Conservation (phyloP, 2,888 invertebrate species). For the Harpalus rufipes region DNA sequence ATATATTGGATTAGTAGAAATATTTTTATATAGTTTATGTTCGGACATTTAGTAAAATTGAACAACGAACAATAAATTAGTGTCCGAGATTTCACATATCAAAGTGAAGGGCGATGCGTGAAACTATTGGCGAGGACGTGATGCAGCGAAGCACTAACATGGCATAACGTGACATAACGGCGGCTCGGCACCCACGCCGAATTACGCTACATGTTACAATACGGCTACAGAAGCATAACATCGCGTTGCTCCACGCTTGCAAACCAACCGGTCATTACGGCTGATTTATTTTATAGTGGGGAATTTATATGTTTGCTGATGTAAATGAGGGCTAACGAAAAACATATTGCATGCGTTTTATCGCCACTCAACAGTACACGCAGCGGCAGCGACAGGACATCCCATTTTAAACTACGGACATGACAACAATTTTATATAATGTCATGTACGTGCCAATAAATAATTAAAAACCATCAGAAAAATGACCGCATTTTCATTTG, state of each 20-base stretch:
- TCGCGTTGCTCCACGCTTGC: constrained; percentile 41
- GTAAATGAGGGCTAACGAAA: constrained; percentile 61
- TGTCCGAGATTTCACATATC: constrained; percentile 8
- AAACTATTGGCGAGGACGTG: constrained; percentile 42
- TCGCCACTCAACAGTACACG: constrained; percentile 52
- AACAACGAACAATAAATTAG: neutral
- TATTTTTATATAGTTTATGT: too few relatives aligned
- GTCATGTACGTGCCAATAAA: constrained; percentile 17
- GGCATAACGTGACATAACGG: constrained; percentile 44
- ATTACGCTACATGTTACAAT: neutral
- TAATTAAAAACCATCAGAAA: neutral
- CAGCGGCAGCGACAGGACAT: neutral
- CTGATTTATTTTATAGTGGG: constrained; percentile 65
- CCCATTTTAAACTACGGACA: constrained; percentile 8
- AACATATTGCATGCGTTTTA: constrained; percentile 59
- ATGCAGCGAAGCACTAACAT: constrained; percentile 42
- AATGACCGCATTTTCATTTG: too few relatives aligned
- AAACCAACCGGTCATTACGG: constrained; percentile 55
- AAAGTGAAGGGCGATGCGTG: constrained; percentile 35
- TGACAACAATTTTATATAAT: constrained; percentile 29
- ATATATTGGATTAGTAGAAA: too few relatives aligned
- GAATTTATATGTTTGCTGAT: constrained; percentile 65
- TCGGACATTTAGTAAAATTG: constrained; percentile 4
- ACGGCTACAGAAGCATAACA: neutral
- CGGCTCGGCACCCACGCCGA: neutral